Percentiles rank a stretch among this genome's conserved stretches.
Evolutionary conservation across 2,797 vertebrate species (phyloP).

Genomic region (Morus bassanus): DNA sequence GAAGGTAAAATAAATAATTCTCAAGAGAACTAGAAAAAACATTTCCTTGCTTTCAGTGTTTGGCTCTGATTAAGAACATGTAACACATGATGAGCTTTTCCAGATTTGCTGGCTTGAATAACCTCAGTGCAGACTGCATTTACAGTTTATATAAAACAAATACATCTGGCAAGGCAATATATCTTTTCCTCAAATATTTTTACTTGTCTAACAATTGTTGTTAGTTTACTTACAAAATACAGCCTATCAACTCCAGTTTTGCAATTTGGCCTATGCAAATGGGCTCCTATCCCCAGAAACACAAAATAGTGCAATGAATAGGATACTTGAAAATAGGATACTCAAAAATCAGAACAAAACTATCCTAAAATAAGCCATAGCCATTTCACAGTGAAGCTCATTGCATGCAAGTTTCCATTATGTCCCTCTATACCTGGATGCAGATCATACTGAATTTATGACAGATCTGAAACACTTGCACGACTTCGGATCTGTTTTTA

Average conservation of each 20-base stretch:
- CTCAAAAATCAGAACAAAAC: not conserved
- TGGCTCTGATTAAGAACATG: slow-evolving; percentile 41
- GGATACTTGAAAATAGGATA: not conserved
- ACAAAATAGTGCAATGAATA: not conserved
- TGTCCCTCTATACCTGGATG: not conserved
- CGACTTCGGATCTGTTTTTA: not conserved
- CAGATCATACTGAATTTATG: not conserved
- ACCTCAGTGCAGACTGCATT: slow-evolving; percentile 1
- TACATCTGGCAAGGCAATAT: slow-evolving; percentile 6
- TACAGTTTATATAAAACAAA: slow-evolving; percentile 40
- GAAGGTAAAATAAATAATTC: slow-evolving; percentile 43
- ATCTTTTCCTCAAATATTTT: slow-evolving; percentile 15
- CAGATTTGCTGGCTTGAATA: slow-evolving; percentile 56
- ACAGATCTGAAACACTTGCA: not conserved
- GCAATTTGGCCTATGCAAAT: not conserved
- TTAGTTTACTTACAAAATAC: not conserved
- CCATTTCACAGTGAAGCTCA: not conserved
- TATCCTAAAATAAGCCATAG: not conserved
- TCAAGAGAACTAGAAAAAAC: slow-evolving; percentile 11
- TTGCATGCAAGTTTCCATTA: not conserved
- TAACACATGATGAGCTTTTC: slow-evolving; percentile 15
- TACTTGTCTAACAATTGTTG: not conserved
- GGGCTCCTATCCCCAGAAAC: not conserved
- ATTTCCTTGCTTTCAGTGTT: slow-evolving; percentile 27
- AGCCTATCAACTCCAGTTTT: not conserved